These are phyloP conservation scores for Pygoscelis antarcticus DNA, from an alignment of 2,113 vertebrate genomes.

Conservation along the genomic window DNA sequence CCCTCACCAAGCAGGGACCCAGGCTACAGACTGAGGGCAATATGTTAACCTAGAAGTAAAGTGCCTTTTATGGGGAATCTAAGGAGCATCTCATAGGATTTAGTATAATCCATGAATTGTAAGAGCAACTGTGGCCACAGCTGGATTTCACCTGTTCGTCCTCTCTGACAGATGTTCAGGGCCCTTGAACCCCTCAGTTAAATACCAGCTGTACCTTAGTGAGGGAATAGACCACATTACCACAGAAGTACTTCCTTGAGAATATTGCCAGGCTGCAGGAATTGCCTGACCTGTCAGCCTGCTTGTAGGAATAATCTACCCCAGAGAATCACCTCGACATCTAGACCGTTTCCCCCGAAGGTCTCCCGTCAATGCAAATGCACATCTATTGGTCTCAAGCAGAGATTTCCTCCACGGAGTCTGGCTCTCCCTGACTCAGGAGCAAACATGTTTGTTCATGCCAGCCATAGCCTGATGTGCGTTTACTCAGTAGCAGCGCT, in stretches of 20 bases:
- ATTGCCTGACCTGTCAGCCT: background rate
- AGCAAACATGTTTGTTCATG: background rate
- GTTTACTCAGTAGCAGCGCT: background rate
- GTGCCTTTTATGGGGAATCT: background rate
- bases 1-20: background rate
- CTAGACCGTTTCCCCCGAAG: background rate
- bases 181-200: background rate
- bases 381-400: background rate
- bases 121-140: background rate
- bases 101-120: background rate
- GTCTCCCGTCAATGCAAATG: background rate
- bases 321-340: background rate
- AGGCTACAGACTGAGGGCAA: background rate
- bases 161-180: conserved; percentile 25
- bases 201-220: background rate
- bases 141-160: conserved; percentile 28
- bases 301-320: background rate
- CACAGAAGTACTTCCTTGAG: background rate
- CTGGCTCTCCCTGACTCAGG: background rate
- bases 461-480: background rate
- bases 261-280: background rate
- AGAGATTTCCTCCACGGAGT: background rate
- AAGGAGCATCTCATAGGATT: background rate
- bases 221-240: background rate
- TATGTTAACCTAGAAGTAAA: background rate